A percentile compares a stretch with the other conserved stretches of the same genome.
phyloP scores from a whole-genome alignment of 2,113 vertebrate genomes.

The Enhydra lutris region DNA sequence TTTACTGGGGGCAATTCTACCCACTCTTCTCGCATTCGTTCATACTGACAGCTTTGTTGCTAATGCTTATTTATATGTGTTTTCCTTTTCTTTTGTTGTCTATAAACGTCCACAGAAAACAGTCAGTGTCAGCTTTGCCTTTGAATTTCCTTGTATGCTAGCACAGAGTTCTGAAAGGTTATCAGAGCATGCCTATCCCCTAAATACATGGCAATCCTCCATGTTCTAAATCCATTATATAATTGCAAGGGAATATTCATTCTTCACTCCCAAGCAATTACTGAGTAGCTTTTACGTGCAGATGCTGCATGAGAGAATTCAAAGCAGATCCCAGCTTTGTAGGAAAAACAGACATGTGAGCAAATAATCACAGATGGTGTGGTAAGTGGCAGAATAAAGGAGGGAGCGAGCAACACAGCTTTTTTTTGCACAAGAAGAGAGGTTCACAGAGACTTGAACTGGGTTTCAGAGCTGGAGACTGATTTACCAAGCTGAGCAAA shows the following conservation, averaged over 20 bases:
- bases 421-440: neutral
- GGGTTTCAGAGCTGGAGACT: neutral
- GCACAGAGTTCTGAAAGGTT: neutral
- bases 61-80: neutral
- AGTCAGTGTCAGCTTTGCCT: neutral
- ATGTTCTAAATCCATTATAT: neutral
- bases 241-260: neutral
- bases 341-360: neutral
- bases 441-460: neutral
- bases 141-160: neutral
- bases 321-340: neutral
- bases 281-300: neutral
- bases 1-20: neutral
- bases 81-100: neutral
- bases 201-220: neutral
- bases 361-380: neutral
- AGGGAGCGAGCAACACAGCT: neutral
- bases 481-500: neutral
- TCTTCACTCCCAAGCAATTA: neutral
- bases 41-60: neutral
- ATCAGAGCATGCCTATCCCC: neutral
- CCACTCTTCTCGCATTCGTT: neutral
- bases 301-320: neutral
- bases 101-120: neutral
- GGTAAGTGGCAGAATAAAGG: neutral